Percentiles rank a stretch among this genome's conserved stretches.
These are phyloP conservation scores for Heloderma charlesbogerti DNA, from an alignment of 2,113 vertebrate species.

Conservation along the genomic window DNA sequence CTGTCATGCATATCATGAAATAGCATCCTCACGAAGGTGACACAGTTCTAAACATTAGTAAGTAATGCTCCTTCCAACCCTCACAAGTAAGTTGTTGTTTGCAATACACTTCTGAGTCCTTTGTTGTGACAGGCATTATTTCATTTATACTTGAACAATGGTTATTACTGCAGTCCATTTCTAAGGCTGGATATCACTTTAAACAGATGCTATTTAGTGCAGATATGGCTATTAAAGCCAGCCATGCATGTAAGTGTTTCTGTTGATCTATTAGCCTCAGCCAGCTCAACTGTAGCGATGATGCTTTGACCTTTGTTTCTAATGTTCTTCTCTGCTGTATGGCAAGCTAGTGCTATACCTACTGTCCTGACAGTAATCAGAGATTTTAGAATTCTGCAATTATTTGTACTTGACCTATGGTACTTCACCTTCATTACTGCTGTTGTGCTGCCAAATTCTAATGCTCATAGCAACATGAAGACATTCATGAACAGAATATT, in stretches of 20 bases:
- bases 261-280: slow-evolving; percentile 55
- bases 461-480: not conserved
- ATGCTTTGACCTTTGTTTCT: slow-evolving; percentile 42
- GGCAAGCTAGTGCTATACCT: not conserved
- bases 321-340: slow-evolving; percentile 23
- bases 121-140: slow-evolving; percentile 26
- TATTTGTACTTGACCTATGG: not conserved
- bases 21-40: not conserved
- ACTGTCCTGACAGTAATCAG: slow-evolving; percentile 34
- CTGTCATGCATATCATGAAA: slow-evolving; percentile 2
- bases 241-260: slow-evolving; percentile 61
- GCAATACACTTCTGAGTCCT: not conserved
- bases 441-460: not conserved
- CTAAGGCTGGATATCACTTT: slow-evolving; percentile 55
- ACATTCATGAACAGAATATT: not conserved
- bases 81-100: slow-evolving; percentile 19
- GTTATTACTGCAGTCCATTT: slow-evolving; percentile 55
- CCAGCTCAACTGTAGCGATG: slow-evolving; percentile 41
- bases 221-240: slow-evolving; percentile 59
- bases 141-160: slow-evolving; percentile 25
- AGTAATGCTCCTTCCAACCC: accelerated
- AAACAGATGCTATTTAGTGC: slow-evolving; percentile 62
- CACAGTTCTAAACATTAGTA: accelerated
- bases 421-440: slow-evolving; percentile 5
- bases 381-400: slow-evolving; percentile 21